These are phyloP conservation scores for Petrocephalus sullivani DNA, from an alignment of 2,797 vertebrate genomes.

Conservation along the genomic window DNA sequence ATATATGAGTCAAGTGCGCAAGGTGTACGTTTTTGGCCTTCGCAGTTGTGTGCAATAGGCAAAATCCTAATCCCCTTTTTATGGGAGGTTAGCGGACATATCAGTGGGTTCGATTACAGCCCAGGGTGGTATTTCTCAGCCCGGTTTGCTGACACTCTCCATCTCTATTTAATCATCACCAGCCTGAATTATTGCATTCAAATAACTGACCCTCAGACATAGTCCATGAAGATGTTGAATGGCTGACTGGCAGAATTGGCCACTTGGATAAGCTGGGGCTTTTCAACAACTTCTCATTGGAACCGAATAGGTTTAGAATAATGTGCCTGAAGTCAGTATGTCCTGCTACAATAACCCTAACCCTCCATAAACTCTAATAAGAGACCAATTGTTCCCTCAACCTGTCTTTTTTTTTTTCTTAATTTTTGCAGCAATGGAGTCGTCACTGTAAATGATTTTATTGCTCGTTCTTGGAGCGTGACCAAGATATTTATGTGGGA, in stretches of 20 bases:
- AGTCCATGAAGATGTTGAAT: constrained; percentile 22
- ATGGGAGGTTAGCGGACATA: not conserved
- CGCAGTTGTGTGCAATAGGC: not conserved
- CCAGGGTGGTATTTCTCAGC: not conserved
- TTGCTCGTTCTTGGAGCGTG: not conserved
- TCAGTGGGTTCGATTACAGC: not conserved
- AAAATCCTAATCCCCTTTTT: not conserved
- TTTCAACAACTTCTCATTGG: constrained; percentile 24
- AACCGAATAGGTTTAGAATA: constrained; percentile 2
- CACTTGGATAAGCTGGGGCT: not conserved
- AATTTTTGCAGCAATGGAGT: constrained; percentile 8
- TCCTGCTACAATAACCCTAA: constrained; percentile 16
- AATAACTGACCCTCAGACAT: not conserved
- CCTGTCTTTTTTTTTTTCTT: not conserved
- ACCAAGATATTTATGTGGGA: not conserved
- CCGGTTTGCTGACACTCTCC: not conserved
- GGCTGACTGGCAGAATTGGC: not conserved
- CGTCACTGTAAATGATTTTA: constrained; percentile 11
- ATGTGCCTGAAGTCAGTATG: constrained; percentile 3
- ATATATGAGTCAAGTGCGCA: not conserved
- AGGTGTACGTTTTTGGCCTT: not conserved
- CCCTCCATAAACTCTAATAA: constrained; percentile 16
- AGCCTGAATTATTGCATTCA: not conserved
- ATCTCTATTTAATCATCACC: not conserved
- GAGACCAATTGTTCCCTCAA: constrained; percentile 1